Evolutionary conservation across 2,113 vertebrate species (phyloP).

Genomic region (Orientallactaga bullata): DNA sequence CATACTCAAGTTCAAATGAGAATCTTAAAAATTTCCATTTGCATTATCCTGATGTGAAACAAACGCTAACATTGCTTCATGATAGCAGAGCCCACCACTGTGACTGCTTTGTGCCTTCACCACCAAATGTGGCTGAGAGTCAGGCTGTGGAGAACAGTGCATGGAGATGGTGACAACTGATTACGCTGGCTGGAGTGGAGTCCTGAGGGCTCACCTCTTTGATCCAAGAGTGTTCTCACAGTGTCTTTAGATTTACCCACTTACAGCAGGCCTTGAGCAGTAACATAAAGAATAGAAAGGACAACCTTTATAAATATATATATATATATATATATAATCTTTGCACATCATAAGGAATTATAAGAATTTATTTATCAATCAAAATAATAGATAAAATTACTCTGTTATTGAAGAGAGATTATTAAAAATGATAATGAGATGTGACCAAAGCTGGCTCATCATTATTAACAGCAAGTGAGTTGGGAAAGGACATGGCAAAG

Average conservation of each 20-base stretch:
- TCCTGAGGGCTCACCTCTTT: too few species aligned
- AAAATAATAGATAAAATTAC: neutral
- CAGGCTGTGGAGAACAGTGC: neutral
- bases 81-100: neutral
- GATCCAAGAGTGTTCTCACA: neutral
- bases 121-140: neutral
- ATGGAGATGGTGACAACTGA: neutral
- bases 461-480: neutral
- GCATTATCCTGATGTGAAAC: neutral
- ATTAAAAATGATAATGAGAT: constrained; percentile 3
- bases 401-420: neutral
- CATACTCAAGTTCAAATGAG: neutral
- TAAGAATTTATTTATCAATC: neutral
- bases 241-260: neutral
- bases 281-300: neutral
- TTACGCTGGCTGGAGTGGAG: too few species aligned
- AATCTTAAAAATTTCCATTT: neutral
- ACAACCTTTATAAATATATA: neutral
- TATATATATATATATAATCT: neutral
- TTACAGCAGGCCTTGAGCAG: neutral
- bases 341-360: neutral
- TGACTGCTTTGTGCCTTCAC: neutral
- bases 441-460: neutral
- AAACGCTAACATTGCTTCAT: too few species aligned
- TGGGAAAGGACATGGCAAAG: too few species aligned